Evolutionary conservation across 2,888 invertebrate genomes (phyloP), one percentile per base, ranked within the genome.

Genomic region (Thecocarcelia acutangulata): DNA sequence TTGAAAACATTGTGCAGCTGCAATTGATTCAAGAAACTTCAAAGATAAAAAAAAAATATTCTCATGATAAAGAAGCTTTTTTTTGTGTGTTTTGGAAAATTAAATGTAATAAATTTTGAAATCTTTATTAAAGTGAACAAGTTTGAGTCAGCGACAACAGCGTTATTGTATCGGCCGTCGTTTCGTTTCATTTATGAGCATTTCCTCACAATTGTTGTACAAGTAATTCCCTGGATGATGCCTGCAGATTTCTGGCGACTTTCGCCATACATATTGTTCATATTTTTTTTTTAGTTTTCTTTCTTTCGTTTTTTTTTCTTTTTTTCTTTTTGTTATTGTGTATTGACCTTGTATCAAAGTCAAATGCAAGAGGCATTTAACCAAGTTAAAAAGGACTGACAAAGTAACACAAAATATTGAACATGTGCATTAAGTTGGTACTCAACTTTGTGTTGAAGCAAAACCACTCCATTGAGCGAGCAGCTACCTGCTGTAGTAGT

Each of bases 301-400:
- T 52, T 9, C 19, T 66, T 15, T 42, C 21, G 5, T 40, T 44
- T 40, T 48, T 11, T 21, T 54, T 44, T 12, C 56, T 63, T 3
- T 21, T 46, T 37, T 37, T 48, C 0, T 28, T 4, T 59, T 11
- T 28, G 0, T 66, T 74, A 15, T 69, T 63, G 15, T 33, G 75
- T 58, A 59, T 40, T 81, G 81, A 81, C 81, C 81, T 81, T 81
- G 81, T 73, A 81, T 68, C 81, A 81, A 81, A 81, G 81, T 81
- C 81, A 81, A 77, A 81, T 77, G 61, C 81, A 77, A 63, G 48
- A 72, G 66, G 61, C 80, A 72, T 73, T 76, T 77, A 81, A 42
- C 73, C 76, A 70, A 70, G 64, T 61, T 69, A 56, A 79, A 69
- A 73, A 54, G 44, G 44, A 46, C 68, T 54, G 33, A 68, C 68